A percentile compares a stretch with the other conserved stretches of the same genome.
These are phyloP conservation scores for Thymallus thymallus DNA, from an alignment of 2,113 vertebrate species.

Conservation along the genomic window DNA sequence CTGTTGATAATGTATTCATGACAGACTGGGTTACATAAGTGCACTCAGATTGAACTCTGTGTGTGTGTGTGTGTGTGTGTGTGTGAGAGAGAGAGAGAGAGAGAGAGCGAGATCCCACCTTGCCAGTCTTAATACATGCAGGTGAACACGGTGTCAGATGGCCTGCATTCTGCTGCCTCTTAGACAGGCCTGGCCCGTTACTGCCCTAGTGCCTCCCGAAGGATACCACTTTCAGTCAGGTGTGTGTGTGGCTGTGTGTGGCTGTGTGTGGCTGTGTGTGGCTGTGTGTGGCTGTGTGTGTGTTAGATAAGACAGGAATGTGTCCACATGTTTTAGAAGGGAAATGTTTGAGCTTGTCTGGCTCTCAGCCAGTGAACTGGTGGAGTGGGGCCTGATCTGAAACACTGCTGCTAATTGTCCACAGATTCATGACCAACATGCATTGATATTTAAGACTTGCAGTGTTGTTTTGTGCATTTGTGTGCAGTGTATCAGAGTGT, in stretches of 20 bases:
- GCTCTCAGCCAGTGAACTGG: too few species aligned
- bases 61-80: slow-evolving; percentile 4
- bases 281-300: too few species aligned
- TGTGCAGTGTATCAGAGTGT: too few species aligned
- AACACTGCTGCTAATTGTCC: too few species aligned
- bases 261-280: slow-evolving; percentile 32
- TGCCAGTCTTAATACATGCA: slow-evolving; percentile 54
- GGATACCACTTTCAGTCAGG: slow-evolving; percentile 14
- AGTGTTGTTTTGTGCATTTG: too few species aligned
- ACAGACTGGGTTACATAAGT: slow-evolving; percentile 48
- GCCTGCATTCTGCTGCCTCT: slow-evolving; percentile 23
- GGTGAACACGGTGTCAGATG: slow-evolving; percentile 51
- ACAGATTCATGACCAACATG: too few species aligned
- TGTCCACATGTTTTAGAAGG: too few species aligned
- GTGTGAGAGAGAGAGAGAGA: too few species aligned
- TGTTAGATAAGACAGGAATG: too few species aligned
- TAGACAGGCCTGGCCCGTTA: not conserved
- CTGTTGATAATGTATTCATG: not conserved
- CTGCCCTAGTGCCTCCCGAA: not conserved
- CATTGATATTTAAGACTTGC: too few species aligned
- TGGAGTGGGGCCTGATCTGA: too few species aligned
- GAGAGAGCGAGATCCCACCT: slow-evolving; percentile 41
- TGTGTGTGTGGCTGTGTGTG: slow-evolving; percentile 33
- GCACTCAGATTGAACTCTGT: slow-evolving; percentile 24
- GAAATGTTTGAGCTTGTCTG: slow-evolving; percentile 5